These are phyloP conservation scores for Hormiphora californensis DNA, from an alignment of 37 sponge, comb jelly and placozoan species.

Conservation along the genomic window DNA sequence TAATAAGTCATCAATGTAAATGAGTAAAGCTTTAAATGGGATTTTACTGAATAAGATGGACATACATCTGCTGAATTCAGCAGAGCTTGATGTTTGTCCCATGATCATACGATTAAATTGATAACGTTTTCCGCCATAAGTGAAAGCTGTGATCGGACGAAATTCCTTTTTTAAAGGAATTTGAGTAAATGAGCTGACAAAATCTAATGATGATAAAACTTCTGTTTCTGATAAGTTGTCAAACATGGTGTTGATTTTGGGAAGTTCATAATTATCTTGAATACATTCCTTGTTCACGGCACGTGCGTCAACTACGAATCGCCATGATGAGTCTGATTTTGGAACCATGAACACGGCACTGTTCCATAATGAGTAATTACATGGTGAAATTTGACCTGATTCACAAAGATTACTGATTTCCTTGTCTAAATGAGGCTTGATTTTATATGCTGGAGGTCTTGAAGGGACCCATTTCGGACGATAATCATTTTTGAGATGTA, in stretches of 20 bases:
- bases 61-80: not conserved
- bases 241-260: slow-evolving; percentile 23
- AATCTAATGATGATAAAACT: slow-evolving; percentile 4
- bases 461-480: slow-evolving; percentile 16
- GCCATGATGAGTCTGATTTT: not conserved
- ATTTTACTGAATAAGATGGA: not conserved
- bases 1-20: not conserved
- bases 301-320: slow-evolving; percentile 40
- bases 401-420: not conserved
- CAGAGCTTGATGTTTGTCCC: not conserved
- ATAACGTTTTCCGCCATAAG: not conserved
- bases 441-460: not conserved
- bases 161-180: not conserved
- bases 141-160: not conserved
- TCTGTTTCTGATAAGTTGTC: slow-evolving; percentile 7
- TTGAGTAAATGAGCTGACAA: not conserved
- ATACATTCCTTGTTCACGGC: not conserved
- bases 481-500: slow-evolving; percentile 10
- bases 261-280: slow-evolving; percentile 35
- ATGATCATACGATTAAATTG: not conserved
- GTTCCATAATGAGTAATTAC: slow-evolving; percentile 32
- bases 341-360: not conserved
- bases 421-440: not conserved
- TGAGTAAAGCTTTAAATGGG: not conserved
- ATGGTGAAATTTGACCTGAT: not conserved